phyloP scores from a whole-genome alignment of 2,113 vertebrate genomes.

The Speoplatyrhinus poulsoni region DNA sequence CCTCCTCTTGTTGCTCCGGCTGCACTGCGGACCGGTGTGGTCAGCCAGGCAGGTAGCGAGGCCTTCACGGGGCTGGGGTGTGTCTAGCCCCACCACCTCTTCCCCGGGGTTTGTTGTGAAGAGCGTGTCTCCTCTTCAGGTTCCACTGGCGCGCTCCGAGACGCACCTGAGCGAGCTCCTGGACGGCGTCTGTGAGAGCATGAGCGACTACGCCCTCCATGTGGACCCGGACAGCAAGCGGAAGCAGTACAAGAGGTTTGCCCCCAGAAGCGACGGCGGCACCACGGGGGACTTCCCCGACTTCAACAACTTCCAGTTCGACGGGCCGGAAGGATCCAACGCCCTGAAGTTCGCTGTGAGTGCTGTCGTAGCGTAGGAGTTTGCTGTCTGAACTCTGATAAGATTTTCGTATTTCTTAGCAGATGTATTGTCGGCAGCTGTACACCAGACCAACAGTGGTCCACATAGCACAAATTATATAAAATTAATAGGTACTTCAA shows the following conservation, averaged over 20 bases:
- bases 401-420: too few species aligned
- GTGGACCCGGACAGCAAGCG: constrained; percentile 72
- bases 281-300: constrained; percentile 62
- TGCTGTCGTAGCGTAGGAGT: not conserved
- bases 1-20: not conserved
- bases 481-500: too few species aligned
- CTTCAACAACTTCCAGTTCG: constrained; percentile 78
- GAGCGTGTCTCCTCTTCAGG: constrained; percentile 44
- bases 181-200: constrained; percentile 78
- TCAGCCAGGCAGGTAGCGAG: too few species aligned
- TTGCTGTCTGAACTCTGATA: not conserved
- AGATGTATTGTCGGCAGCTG: too few species aligned
- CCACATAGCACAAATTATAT: too few species aligned
- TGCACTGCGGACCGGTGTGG: too few species aligned
- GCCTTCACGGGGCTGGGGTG: too few species aligned
- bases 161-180: constrained; percentile 78
- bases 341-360: constrained; percentile 83
- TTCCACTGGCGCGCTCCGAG: constrained; percentile 80
- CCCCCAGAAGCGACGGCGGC: constrained; percentile 63
- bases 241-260: constrained; percentile 77
- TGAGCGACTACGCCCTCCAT: constrained; percentile 80
- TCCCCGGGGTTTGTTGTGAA: too few species aligned
- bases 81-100: too few species aligned
- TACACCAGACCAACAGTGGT: too few species aligned
- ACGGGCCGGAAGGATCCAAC: constrained; percentile 75